Conservation (phyloP, 2,797 vertebrate species). For the Decapterus maruadsi region DNA sequence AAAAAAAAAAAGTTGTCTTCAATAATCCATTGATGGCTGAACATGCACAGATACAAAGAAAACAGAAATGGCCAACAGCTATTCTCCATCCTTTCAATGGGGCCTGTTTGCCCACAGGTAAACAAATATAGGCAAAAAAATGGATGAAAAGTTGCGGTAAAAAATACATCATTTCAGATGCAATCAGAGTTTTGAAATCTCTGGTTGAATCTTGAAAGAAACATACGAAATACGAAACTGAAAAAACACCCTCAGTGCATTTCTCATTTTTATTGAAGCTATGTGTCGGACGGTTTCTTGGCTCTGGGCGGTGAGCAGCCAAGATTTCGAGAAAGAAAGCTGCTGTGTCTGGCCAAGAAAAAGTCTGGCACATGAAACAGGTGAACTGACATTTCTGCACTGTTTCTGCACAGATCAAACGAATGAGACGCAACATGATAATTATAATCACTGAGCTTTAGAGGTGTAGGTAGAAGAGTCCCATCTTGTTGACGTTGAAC, state of each 20-base stretch:
- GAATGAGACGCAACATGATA: not conserved
- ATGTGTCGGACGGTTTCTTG: not conserved
- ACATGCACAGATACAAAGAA: not conserved
- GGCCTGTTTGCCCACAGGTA: not conserved
- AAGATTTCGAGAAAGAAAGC: not conserved
- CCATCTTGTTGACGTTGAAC: not conserved
- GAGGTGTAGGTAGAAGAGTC: not conserved
- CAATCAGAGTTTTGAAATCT: not conserved
- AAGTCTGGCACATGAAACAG: not conserved
- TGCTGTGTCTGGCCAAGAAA: not conserved
- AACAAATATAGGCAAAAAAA: not conserved
- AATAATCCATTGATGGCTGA: not conserved
- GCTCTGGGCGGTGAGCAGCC: not conserved
- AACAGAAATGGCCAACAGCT: not conserved
- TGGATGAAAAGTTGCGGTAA: too few species aligned
- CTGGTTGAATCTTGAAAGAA: not conserved
- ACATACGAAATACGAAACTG: not conserved
- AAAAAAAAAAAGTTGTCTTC: not conserved
- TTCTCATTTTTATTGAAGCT: not conserved
- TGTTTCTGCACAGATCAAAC: not conserved
- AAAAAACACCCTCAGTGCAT: too few species aligned
- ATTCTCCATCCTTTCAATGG: not conserved
- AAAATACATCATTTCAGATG: not conserved
- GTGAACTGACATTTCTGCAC: not conserved
- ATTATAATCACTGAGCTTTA: not conserved